These are phyloP conservation scores for Caenorhabditis inopinata DNA, from an alignment of 1,140 invertebrate species.

Conservation along the genomic window DNA sequence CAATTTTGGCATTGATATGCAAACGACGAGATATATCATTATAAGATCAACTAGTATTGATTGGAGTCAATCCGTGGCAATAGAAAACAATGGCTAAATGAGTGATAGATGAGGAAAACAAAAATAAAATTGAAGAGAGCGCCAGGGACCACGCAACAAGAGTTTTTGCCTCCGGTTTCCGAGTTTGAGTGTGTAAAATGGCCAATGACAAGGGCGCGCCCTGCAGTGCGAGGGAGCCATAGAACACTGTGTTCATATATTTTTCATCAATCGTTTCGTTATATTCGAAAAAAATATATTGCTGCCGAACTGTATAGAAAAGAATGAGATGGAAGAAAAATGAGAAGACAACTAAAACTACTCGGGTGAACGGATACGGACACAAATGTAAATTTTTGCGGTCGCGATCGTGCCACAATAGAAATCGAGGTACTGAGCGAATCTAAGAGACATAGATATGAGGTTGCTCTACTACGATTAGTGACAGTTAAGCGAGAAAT, in stretches of 20 bases:
- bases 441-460: neutral
- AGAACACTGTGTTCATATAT: constrained; percentile 17
- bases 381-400: constrained; percentile 9
- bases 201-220: neutral
- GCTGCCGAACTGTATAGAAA: no score
- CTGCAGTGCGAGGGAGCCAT: neutral
- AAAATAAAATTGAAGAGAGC: neutral
- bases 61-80: neutral
- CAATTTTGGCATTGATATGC: neutral
- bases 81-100: neutral
- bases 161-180: neutral
- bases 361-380: constrained; percentile 16
- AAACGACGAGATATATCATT: neutral
- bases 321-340: no score
- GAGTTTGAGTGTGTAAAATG: constrained; percentile 28
- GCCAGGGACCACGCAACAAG: no score
- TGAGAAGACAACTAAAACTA: constrained; percentile 12
- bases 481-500: neutral
- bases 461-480: neutral
- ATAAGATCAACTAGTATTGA: neutral
- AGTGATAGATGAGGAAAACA: constrained; percentile 22
- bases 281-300: neutral
- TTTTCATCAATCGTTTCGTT: constrained; percentile 22
- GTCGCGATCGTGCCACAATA: neutral
- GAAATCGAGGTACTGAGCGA: neutral